Conservation (phyloP, 2,888 invertebrate species). For the Colostygia pectinataria region DNA sequence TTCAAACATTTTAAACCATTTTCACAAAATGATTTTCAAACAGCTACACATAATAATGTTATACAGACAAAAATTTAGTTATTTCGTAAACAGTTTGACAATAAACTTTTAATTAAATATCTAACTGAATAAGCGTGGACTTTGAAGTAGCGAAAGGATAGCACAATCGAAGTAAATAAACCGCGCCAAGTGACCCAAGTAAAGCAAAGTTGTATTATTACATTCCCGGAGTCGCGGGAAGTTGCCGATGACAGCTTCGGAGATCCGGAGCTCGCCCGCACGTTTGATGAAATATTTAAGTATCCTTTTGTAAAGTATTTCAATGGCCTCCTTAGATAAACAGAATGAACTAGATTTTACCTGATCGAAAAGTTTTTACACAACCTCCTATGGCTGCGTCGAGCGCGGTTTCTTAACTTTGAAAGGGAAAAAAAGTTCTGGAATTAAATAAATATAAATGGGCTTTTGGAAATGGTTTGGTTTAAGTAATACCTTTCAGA, state of each 20-base stretch:
- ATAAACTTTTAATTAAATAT: constrained; percentile 12
- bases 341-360: not conserved
- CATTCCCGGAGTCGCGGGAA: constrained; percentile 5
- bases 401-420: no score
- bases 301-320: not conserved
- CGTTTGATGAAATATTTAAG: not conserved
- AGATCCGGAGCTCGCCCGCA: not conserved
- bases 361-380: no score
- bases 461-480: no score
- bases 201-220: constrained; percentile 12
- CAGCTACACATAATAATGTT: no score
- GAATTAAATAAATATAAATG: no score
- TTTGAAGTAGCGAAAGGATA: constrained; percentile 6
- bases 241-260: not conserved
- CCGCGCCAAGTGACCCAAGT: constrained; percentile 4
- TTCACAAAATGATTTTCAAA: no score
- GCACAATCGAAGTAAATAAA: constrained; percentile 14
- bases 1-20: no score
- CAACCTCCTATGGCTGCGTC: no score
- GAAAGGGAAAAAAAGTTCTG: no score
- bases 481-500: no score
- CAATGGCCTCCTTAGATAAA: not conserved
- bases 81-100: constrained; percentile 12
- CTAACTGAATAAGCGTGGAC: not conserved
- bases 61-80: no score